These are phyloP conservation scores for Apeltes quadracus DNA, from an alignment of 2,113 vertebrate species.

Conservation along the genomic window DNA sequence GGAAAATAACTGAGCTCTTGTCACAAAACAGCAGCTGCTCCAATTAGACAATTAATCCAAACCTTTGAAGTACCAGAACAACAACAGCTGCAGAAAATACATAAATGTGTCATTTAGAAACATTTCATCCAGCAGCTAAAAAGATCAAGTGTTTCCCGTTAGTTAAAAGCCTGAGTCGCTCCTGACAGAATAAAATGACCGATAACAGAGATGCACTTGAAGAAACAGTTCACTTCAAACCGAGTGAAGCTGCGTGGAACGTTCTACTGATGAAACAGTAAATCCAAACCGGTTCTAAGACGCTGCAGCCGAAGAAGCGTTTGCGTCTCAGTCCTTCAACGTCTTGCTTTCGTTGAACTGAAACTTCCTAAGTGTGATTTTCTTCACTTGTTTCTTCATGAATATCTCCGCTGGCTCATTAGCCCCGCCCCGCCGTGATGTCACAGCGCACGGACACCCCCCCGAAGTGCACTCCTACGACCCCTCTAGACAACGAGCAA, in stretches of 20 bases:
- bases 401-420: background rate
- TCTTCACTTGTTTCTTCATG: background rate
- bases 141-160: conserved; percentile 56
- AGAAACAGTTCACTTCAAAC: background rate
- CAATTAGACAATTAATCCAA: background rate
- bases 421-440: background rate
- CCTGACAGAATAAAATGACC: background rate
- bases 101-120: background rate
- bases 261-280: no score
- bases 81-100: background rate
- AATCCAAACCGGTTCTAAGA: no score
- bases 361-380: no score
- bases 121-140: conserved; percentile 17
- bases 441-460: background rate
- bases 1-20: conserved; percentile 5
- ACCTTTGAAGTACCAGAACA: background rate
- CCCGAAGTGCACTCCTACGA: background rate
- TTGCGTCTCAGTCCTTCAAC: no score
- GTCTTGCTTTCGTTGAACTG: no score
- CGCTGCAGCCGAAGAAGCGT: no score
- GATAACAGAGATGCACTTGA: background rate
- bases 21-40: background rate
- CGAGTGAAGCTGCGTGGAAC: no score
- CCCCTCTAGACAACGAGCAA: background rate
- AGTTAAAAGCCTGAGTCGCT: conserved; percentile 42